phyloP scores from a whole-genome alignment of 2,113 vertebrate species.

The Thunnus maccoyii region DNA sequence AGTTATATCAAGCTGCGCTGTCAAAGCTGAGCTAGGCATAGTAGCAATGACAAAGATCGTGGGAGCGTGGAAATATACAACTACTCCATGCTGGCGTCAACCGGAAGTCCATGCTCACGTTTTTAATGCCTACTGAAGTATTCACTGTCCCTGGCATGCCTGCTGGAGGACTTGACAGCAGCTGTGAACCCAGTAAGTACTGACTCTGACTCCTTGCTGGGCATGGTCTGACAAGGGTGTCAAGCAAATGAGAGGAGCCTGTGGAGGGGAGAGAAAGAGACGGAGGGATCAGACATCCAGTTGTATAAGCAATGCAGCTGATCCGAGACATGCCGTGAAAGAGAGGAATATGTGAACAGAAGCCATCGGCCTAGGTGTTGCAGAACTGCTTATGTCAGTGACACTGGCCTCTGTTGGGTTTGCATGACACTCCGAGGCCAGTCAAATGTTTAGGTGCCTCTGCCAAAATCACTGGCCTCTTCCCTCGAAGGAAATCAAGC shows the following conservation, averaged over 20 bases:
- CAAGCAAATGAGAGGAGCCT: constrained; percentile 71
- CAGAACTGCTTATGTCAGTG: constrained; percentile 40
- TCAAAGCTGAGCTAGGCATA: too few relatives aligned
- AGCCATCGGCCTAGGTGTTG: not conserved
- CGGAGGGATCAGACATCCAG: constrained; percentile 43
- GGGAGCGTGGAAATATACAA: too few relatives aligned
- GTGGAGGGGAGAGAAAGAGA: constrained; percentile 45
- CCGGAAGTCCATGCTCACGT: constrained; percentile 16
- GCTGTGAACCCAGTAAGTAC: constrained; percentile 72
- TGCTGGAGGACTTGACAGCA: constrained; percentile 65
- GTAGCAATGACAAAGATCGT: too few relatives aligned
- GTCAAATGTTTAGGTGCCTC: constrained; percentile 53
- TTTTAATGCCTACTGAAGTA: constrained; percentile 66
- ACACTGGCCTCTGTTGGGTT: constrained; percentile 18
- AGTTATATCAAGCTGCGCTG: too few relatives aligned
- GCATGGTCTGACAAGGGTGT: constrained; percentile 69
- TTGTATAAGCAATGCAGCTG: constrained; percentile 41
- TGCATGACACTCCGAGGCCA: not conserved
- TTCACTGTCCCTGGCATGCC: constrained; percentile 34
- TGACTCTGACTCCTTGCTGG: constrained; percentile 64
- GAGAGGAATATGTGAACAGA: constrained; percentile 31
- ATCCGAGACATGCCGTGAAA: constrained; percentile 34
- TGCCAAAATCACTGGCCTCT: constrained; percentile 46
- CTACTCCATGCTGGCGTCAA: too few relatives aligned
- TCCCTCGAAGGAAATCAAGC: constrained; percentile 49